Evolutionary conservation across 2,888 invertebrate genomes (phyloP).

Genomic region (Latheticus oryzae): DNA sequence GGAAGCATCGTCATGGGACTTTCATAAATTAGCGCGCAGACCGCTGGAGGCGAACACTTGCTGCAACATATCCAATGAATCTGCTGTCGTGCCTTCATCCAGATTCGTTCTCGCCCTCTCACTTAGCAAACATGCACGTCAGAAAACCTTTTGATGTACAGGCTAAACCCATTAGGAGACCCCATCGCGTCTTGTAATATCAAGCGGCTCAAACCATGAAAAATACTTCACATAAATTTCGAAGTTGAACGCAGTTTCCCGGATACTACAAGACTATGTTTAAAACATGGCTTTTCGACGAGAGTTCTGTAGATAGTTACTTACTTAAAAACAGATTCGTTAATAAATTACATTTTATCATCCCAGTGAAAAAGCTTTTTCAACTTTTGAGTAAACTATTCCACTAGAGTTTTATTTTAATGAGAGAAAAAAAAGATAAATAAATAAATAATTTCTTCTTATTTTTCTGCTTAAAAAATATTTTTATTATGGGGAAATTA

Average conservation of each 20-base stretch:
- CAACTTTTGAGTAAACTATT: too few species aligned
- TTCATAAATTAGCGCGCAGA: slow-evolving; percentile 21
- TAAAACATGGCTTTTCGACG: slow-evolving; percentile 33
- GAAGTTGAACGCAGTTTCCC: slow-evolving; percentile 59
- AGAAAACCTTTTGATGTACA: slow-evolving; percentile 59
- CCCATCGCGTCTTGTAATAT: slow-evolving; percentile 60
- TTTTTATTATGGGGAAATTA: too few species aligned
- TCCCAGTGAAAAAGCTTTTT: too few species aligned
- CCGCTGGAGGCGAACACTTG: slow-evolving; percentile 28
- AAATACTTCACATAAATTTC: slow-evolving; percentile 61
- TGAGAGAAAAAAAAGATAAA: too few species aligned
- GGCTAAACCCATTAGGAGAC: slow-evolving; percentile 61
- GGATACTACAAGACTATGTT: slow-evolving; percentile 51
- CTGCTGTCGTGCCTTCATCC: slow-evolving; percentile 30
- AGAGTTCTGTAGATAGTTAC: too few species aligned
- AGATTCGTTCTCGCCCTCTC: slow-evolving; percentile 38
- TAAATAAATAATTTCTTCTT: too few species aligned
- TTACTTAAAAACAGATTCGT: too few species aligned
- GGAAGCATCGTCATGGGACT: slow-evolving; percentile 30
- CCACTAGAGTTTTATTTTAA: too few species aligned
- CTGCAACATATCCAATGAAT: slow-evolving; percentile 17
- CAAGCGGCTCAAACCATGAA: slow-evolving; percentile 60
- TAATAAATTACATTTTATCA: too few species aligned
- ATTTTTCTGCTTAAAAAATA: too few species aligned
- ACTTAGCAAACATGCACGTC: slow-evolving; percentile 53